Base-by-base conservation (phyloP, 1,140 invertebrate genomes). In the Meteorus sp. region DNA sequence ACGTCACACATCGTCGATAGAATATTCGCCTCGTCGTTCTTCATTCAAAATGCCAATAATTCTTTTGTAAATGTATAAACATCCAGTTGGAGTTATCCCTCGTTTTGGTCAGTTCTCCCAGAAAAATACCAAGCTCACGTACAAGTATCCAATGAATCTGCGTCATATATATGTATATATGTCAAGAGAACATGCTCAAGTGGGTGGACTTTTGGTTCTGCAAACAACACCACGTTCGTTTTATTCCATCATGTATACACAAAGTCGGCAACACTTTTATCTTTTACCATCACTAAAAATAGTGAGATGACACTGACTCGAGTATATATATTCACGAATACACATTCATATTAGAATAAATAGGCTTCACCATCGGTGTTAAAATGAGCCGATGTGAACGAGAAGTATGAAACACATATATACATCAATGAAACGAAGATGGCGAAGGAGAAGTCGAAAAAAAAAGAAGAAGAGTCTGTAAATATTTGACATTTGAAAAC, bases 221-320 rank as follows among this genome's bases (percentile, higher is more conserved):
- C 20, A 39, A 39, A 43, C 15, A 35, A 35, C 19, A 53, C 39
- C 35, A 39, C 8, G 35, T 39, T 27, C 37, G 31, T 27, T 39
- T 44, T 15, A 51, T 31, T 52, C 23, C 29, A 53, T 33, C n/a
- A n/a, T n/a, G n/a, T n/a, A n/a, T n/a, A n/a, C n/a, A 47, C 29
- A 33, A 4, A 37, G 56, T 58, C 56, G 56, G 56, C 56, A 58
- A 58, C 47, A 58, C 56, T 58, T 51, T 58, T 43, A 56, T 48
- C 55, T 56, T 51, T 52, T 52, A 15, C 13, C 35, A 52, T 33
- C 20, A 25, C n/a, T n/a, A n/a, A n/a, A n/a, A n/a, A n/a, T n/a
- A 50, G 27, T 9, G 9, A 11, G 22, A 41, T n/a, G 22, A 27
- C 44, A 22, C 25, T 50, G 11, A 17, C 27, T n/a, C 3, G 17